These are phyloP conservation scores for roundworm (Caenorhabditis elegans) DNA, from an alignment of 1,140 invertebrate genomes.

Conservation along the genomic window DNA sequence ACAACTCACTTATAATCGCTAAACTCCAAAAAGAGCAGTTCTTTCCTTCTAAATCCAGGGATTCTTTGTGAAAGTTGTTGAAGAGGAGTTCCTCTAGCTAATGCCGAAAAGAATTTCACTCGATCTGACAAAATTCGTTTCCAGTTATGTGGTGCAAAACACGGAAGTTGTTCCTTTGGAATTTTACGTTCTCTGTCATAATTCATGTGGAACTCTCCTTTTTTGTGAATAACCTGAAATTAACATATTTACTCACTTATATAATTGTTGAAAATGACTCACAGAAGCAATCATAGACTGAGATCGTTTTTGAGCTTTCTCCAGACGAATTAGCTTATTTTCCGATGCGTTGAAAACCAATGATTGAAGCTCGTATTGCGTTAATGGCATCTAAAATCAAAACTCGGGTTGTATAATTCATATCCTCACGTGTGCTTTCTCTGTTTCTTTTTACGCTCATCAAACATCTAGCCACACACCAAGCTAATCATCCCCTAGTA, in stretches of 20 bases:
- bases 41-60: background rate
- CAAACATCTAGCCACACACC: background rate
- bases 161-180: background rate
- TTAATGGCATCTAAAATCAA: conserved; percentile 12
- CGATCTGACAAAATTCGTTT: background rate
- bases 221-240: conserved; percentile 14
- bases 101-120: conserved; percentile 11
- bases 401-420: conserved; percentile 19
- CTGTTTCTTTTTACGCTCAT: background rate
- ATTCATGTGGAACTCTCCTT: conserved; percentile 1
- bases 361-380: conserved; percentile 25
- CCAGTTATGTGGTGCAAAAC: background rate
- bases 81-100: conserved; percentile 2
- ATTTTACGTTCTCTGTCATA: background rate
- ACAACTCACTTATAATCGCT: conserved; percentile 25
- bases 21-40: background rate
- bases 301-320: background rate
- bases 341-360: conserved; percentile 19
- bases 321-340: background rate
- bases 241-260: no score
- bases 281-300: background rate
- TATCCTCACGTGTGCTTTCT: background rate
- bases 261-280: background rate
- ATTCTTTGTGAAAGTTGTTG: background rate
- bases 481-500: background rate